Evolutionary conservation across 2,797 vertebrate species (phyloP).

Genomic region (Macroramphosus scolopax): DNA sequence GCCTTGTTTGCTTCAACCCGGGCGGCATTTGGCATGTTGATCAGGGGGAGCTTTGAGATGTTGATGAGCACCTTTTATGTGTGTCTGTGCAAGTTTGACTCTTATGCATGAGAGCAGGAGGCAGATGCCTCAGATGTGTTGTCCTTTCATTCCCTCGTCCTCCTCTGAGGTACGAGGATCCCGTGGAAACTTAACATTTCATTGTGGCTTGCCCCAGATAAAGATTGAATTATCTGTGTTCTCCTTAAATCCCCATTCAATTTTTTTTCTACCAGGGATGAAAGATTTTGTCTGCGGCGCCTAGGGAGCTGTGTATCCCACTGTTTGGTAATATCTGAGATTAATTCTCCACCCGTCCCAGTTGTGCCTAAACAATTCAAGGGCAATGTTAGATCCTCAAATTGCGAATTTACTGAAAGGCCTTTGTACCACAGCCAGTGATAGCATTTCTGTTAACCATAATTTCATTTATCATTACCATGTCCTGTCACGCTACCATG

Average conservation of each 20-base stretch:
- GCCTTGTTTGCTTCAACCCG: conserved; percentile 22
- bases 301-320: conserved; percentile 55
- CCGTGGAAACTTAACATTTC: conserved; percentile 60
- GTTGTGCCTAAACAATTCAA: conserved; percentile 72
- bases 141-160: conserved; percentile 50
- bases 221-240: conserved; percentile 72
- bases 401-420: conserved; percentile 61
- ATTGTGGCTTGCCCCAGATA: conserved; percentile 55
- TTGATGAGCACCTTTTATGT: conserved; percentile 56
- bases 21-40: conserved; percentile 39
- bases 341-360: conserved; percentile 67
- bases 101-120: conserved; percentile 29
- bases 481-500: conserved; percentile 36
- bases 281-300: conserved; percentile 59
- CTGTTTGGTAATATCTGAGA: conserved; percentile 76
- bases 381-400: conserved; percentile 63
- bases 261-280: conserved; percentile 55
- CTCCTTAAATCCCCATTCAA: conserved; percentile 68
- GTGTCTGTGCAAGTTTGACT: conserved; percentile 9
- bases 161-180: conserved; percentile 54
- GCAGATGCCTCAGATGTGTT: conserved; percentile 52
- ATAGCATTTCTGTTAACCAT: conserved; percentile 54
- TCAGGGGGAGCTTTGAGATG: conserved; percentile 63
- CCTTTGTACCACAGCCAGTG: conserved; percentile 36
- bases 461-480: conserved; percentile 58